Evolutionary conservation across 2,797 vertebrate species (phyloP).

Genomic region (Hapalemur alaotrensis): DNA sequence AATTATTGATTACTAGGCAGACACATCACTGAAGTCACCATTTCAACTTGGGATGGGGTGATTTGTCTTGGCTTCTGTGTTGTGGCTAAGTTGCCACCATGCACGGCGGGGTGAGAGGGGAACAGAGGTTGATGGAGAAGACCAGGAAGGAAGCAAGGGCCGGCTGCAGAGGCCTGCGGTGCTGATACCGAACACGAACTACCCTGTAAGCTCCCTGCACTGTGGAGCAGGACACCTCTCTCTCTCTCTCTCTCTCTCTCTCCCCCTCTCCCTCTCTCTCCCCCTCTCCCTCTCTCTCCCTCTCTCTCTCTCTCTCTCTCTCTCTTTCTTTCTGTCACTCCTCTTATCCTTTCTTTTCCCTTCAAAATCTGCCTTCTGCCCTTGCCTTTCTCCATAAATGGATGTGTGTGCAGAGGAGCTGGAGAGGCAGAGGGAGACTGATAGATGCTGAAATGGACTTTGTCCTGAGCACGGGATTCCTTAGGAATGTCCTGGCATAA

Average conservation of each 20-base stretch:
- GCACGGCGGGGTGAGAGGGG: background rate
- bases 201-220: background rate
- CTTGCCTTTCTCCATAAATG: background rate
- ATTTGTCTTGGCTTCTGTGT: background rate
- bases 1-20: background rate
- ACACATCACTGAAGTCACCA: background rate
- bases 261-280: rapidly evolving
- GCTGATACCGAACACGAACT: background rate
- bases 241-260: too few species aligned
- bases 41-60: background rate
- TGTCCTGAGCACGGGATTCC: background rate
- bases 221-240: background rate
- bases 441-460: background rate
- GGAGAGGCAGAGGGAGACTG: background rate
- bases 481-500: background rate
- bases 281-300: background rate
- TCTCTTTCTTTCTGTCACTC: background rate
- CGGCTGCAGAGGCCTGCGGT: background rate
- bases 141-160: background rate
- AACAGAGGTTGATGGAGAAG: background rate
- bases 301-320: too few species aligned
- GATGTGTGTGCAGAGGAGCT: background rate
- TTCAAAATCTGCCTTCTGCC: background rate
- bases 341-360: background rate
- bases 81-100: background rate